Percentiles rank a stretch among this genome's conserved stretches.
These are phyloP conservation scores for Drosophila mulleri DNA, from an alignment of 2,888 invertebrate species.

Conservation along the genomic window DNA sequence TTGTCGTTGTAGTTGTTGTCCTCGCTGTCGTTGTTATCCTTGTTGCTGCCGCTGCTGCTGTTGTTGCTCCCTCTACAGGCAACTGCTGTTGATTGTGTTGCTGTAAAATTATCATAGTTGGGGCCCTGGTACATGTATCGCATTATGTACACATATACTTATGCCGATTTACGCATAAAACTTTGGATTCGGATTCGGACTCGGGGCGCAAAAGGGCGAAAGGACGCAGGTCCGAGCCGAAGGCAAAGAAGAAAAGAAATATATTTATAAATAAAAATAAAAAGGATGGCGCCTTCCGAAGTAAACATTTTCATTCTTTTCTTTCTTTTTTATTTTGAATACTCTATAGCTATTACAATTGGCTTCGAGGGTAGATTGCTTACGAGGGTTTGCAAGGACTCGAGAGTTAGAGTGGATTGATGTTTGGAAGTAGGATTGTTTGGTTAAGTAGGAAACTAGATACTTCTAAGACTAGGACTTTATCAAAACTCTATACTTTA, in stretches of 20 bases:
- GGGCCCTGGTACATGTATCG: constrained; percentile 49
- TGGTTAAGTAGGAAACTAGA: no score
- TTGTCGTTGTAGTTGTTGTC: constrained; percentile 30
- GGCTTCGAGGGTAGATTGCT: neutral
- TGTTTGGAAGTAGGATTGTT: no score
- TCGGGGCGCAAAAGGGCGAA: constrained; percentile 14
- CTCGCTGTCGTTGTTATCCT: constrained; percentile 20
- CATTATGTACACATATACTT: constrained; percentile 79
- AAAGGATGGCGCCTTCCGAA: constrained; percentile 74
- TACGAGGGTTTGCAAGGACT: neutral
- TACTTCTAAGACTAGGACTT: no score
- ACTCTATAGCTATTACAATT: neutral
- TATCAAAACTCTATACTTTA: no score
- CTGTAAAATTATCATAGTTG: constrained; percentile 76
- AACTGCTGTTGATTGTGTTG: constrained; percentile 55
- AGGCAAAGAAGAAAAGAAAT: constrained; percentile 39
- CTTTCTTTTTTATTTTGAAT: neutral
- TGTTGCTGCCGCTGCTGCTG: constrained; percentile 3
- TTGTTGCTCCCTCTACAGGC: neutral
- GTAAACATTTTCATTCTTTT: constrained; percentile 62
- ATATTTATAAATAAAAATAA: constrained; percentile 35
- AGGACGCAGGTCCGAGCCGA: constrained; percentile 52
- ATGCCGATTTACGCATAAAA: constrained; percentile 78
- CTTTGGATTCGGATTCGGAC: constrained; percentile 42
- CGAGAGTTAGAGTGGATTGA: neutral